Evolutionary conservation across 1,140 invertebrate genomes (phyloP), one percentile per base, ranked within the genome.

Genomic region (Drosophila kohkoa): DNA sequence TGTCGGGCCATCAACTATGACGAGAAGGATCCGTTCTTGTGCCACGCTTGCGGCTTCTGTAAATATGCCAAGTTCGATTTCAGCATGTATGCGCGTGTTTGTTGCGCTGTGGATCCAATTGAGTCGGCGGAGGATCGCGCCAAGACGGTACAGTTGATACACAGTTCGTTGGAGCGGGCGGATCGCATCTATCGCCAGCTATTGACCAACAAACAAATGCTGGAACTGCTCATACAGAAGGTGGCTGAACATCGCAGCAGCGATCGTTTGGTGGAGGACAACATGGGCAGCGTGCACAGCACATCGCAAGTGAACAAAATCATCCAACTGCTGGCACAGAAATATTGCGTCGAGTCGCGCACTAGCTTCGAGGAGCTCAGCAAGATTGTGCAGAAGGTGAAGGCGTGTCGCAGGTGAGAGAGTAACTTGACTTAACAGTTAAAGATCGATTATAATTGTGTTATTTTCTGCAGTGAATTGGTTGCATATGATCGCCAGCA

Each of bases 31-130:
- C 99, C 99, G 1, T 99, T 99, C 95, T 93, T 99, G 10, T 99
- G 99, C 92, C 99, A 99, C 93, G 97, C 98, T 6, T 99, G 99
- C 93, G 99, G 99, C 1, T 99, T 99, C 93, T 99, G 98, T 94
- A 99, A 99, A 93, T 99, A 99, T 93, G 99, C 98, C n/a, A 99
- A 99, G 93, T 99, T 99, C 93, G 99, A 99, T 93, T 98, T 97
- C 90, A 98, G 97, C 7, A 93, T 99, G 52, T 96, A 96, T 3
- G 98, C 96, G 1, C 95, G 97, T 45, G 96, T 97, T 0, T 98
- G 98, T 88, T 99, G 98, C 93, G 98, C 98, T 16, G 98, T 99
- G 0, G 98, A 99, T 94, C 97, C 98, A 0, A 99, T 99, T 46
- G 98, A 99, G 90, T 99, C 96, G 90, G 98, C 99, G 88, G 98